Conservation (phyloP, 2,888 invertebrate genomes). For the Onthophagus sagittarius region DNA sequence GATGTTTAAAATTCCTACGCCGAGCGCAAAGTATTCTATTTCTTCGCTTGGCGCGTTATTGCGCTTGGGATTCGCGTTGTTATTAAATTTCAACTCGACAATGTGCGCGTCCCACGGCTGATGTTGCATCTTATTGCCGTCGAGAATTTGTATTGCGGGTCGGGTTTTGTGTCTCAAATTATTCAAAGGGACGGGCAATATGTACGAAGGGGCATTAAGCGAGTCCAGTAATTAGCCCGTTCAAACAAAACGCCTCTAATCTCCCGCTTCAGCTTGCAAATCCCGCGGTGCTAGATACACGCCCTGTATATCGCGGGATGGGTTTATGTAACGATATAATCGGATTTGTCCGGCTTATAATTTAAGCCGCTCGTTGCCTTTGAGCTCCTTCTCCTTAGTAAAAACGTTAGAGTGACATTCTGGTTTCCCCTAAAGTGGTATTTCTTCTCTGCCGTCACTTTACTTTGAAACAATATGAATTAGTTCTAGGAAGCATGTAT, state of each 20-base stretch:
- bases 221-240: background rate
- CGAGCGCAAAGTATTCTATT: background rate
- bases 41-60: background rate
- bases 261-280: background rate
- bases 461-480: background rate
- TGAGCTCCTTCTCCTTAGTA: background rate
- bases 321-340: background rate
- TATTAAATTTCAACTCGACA: background rate
- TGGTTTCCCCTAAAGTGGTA: background rate
- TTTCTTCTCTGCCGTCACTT: background rate
- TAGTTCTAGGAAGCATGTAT: background rate
- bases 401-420: background rate
- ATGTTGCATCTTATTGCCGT: background rate
- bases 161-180: background rate
- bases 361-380: background rate
- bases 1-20: background rate
- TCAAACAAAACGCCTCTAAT: background rate
- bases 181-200: background rate
- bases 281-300: background rate
- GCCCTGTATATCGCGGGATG: background rate
- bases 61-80: background rate
- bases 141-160: background rate
- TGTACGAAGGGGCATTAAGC: background rate
- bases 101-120: background rate
- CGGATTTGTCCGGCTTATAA: background rate